These are phyloP conservation scores for Tonatia bakeri DNA, from an alignment of 2,113 vertebrate genomes.

Conservation along the genomic window DNA sequence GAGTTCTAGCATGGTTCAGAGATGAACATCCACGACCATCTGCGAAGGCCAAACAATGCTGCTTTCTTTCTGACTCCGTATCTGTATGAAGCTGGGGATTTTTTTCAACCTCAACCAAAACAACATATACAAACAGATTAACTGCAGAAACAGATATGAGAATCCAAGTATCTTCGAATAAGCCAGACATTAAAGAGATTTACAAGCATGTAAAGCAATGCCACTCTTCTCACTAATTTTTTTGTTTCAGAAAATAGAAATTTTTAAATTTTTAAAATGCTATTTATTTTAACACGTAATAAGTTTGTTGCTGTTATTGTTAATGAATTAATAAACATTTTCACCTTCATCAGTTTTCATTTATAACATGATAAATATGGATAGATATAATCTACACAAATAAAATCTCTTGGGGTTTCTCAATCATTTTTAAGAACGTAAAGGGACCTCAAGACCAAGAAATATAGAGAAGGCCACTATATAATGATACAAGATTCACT, in stretches of 20 bases:
- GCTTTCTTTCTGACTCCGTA: neutral
- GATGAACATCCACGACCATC: neutral
- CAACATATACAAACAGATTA: neutral
- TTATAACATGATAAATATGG: neutral
- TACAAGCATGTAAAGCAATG: neutral
- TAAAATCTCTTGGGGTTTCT: neutral
- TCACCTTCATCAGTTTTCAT: neutral
- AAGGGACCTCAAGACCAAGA: neutral
- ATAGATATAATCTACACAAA: neutral
- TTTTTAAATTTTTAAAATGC: neutral
- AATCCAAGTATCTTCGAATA: neutral
- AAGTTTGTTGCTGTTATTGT: neutral
- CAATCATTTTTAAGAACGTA: neutral
- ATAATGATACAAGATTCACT: neutral
- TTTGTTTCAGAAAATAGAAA: conserved; percentile 13
- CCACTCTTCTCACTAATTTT: neutral
- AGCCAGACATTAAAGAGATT: neutral
- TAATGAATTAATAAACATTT: neutral
- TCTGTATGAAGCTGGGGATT: neutral
- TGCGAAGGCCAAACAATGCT: neutral
- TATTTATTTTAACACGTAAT: neutral
- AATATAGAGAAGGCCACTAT: neutral
- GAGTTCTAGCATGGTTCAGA: neutral
- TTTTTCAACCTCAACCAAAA: neutral
- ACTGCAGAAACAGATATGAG: neutral